Conservation (phyloP, 2,888 invertebrate genomes). For the Lutraria lutraria region DNA sequence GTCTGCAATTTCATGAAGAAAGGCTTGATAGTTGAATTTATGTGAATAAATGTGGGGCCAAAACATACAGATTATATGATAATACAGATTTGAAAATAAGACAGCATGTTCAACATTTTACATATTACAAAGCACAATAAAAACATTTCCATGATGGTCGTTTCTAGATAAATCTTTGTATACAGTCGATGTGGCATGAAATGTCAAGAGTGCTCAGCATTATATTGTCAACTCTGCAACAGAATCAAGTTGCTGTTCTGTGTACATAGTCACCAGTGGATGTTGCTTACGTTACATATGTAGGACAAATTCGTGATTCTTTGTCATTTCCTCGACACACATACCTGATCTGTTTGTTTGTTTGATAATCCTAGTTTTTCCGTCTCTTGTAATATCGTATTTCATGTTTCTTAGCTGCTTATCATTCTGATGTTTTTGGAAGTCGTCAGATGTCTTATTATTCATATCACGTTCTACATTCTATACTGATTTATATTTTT, state of each 20-base stretch:
- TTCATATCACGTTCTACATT: conserved; percentile 28
- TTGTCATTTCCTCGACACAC: no score
- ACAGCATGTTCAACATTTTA: no score
- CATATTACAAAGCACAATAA: no score
- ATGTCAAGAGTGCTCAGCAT: neutral
- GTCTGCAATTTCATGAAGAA: neutral
- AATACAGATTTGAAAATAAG: no score
- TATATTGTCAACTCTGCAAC: neutral
- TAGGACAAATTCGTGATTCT: neutral
- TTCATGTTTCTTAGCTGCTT: neutral
- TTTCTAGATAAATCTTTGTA: neutral
- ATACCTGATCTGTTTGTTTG: neutral
- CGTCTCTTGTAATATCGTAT: neutral
- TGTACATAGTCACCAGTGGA: conserved; percentile 3
- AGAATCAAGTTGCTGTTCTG: conserved; percentile 2
- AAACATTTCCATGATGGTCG: no score
- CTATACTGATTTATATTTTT: conserved; percentile 11
- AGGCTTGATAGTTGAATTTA: neutral
- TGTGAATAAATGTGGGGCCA: conserved; percentile 22
- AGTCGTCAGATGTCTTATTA: neutral
- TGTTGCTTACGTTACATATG: neutral
- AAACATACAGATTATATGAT: conserved; percentile 2
- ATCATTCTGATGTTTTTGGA: conserved; percentile 35
- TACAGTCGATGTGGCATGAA: neutral
- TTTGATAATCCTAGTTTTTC: neutral